Evolutionary conservation across 2,888 invertebrate species (phyloP).

Genomic region (Pogonocherus hispidulus): DNA sequence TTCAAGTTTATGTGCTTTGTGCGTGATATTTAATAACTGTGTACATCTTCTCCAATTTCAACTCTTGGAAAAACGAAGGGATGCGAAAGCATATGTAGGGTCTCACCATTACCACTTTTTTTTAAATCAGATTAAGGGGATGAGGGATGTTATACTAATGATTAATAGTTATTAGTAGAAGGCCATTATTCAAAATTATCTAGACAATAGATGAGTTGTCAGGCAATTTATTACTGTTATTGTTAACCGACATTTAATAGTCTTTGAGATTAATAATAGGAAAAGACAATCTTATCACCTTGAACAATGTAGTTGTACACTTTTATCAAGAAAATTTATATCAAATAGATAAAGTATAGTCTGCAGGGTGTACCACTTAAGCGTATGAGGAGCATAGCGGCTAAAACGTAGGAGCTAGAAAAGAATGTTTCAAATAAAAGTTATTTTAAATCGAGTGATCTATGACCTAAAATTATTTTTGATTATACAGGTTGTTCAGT

Average conservation of each 20-base stretch:
- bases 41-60: neutral
- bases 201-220: conserved; percentile 23
- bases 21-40: too few relatives aligned
- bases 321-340: too few relatives aligned
- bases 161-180: conserved; percentile 19
- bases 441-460: too few relatives aligned
- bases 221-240: conserved; percentile 18
- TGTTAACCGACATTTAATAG: conserved; percentile 22
- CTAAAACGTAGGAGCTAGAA: too few relatives aligned
- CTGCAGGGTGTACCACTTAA: too few relatives aligned
- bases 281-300: neutral
- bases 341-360: too few relatives aligned
- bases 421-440: too few relatives aligned
- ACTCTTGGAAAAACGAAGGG: conserved; percentile 3
- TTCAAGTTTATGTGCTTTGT: too few relatives aligned
- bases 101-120: conserved; percentile 33
- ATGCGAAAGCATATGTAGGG: conserved; percentile 16
- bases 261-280: neutral
- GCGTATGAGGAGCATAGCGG: too few relatives aligned
- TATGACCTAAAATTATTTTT: too few relatives aligned
- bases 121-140: conserved; percentile 30
- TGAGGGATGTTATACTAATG: conserved; percentile 6
- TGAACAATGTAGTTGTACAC: too few relatives aligned
- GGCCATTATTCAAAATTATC: conserved; percentile 32
- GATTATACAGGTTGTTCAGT: too few relatives aligned